Conservation (phyloP, 2,888 invertebrate species). For the Sarcophaga carnaria region DNA sequence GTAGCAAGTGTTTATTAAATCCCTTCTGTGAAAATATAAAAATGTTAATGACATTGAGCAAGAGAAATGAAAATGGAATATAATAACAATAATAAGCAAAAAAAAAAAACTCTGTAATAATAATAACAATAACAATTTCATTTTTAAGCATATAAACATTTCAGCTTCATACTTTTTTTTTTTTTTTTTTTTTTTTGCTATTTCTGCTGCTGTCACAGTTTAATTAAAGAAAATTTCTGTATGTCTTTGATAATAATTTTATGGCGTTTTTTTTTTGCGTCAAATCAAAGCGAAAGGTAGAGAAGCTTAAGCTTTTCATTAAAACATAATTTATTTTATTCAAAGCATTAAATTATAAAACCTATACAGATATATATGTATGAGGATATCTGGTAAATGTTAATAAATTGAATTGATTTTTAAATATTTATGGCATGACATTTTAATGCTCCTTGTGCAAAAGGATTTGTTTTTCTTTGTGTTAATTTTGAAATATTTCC, state of each 20-base stretch:
- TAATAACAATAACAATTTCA: constrained; percentile 64
- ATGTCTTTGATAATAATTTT: no score
- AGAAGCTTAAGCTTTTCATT: no score
- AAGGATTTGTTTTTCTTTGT: not conserved
- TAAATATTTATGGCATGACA: not conserved
- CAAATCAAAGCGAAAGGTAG: no score
- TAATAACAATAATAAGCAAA: constrained; percentile 35
- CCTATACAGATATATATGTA: not conserved
- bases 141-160: constrained; percentile 46
- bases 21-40: constrained; percentile 52
- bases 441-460: not conserved
- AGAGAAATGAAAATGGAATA: constrained; percentile 49
- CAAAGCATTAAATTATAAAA: not conserved
- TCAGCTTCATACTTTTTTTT: not conserved
- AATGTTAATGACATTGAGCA: constrained; percentile 61
- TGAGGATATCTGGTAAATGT: not conserved
- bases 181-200: not conserved
- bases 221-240: constrained; percentile 44
- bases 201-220: constrained; percentile 42
- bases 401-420: not conserved
- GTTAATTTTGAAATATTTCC: constrained; percentile 48
- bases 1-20: constrained; percentile 54
- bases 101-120: constrained; percentile 10
- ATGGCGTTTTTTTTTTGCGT: no score
- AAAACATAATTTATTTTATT: no score